These are phyloP conservation scores for Barnardius zonarius DNA, from an alignment of 2,113 vertebrate species.

Conservation along the genomic window DNA sequence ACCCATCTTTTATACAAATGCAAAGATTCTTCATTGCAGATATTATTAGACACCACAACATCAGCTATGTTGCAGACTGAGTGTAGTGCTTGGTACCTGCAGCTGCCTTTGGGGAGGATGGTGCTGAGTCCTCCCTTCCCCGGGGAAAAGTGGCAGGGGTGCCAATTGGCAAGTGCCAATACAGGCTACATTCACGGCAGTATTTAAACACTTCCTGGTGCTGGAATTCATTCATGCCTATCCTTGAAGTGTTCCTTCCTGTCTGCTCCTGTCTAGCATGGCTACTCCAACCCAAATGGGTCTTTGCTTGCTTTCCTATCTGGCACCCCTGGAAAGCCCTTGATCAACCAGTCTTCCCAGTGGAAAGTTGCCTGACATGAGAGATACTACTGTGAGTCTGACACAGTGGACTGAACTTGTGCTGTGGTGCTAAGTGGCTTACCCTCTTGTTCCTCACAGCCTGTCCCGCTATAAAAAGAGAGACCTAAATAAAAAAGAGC, in stretches of 20 bases:
- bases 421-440: no score
- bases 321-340: background rate
- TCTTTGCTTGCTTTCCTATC: background rate
- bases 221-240: background rate
- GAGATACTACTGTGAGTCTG: background rate
- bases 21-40: background rate
- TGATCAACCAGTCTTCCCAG: background rate
- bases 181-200: background rate
- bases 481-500: background rate
- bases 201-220: background rate
- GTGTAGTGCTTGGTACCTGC: background rate
- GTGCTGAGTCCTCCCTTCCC: background rate
- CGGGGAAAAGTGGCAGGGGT: background rate
- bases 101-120: background rate
- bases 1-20: background rate
- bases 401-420: no score
- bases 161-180: background rate
- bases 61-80: background rate
- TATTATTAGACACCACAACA: accelerated
- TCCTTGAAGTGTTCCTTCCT: background rate
- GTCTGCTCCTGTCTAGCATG: background rate
- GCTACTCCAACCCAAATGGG: background rate
- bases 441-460: background rate
- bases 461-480: background rate
- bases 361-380: background rate